Conservation (phyloP, 2,113 vertebrate genomes). For the Cyprinodon brontotheroides region DNA sequence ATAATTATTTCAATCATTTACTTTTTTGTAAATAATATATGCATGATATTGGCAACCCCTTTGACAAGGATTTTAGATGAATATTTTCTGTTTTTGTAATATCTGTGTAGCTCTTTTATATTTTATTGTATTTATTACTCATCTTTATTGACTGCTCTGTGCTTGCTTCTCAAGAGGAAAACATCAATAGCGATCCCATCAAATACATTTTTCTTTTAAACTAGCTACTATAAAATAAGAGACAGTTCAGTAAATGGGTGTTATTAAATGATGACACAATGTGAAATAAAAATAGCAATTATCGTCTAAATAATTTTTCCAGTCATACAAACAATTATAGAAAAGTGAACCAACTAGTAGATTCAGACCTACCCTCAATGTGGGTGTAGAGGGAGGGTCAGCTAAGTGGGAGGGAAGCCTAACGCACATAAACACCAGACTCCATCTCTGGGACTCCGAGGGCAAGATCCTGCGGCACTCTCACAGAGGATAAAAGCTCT, state of each 20-base stretch:
- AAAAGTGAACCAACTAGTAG: constrained; percentile 58
- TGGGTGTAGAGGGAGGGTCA: constrained; percentile 51
- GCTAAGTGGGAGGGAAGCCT: constrained; percentile 70
- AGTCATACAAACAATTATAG: constrained; percentile 30
- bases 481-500: constrained; percentile 82
- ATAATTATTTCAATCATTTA: not conserved
- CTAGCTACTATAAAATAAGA: not conserved
- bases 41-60: not conserved
- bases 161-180: not conserved
- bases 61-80: not conserved
- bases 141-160: not conserved
- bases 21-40: not conserved
- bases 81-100: not conserved
- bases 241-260: not conserved
- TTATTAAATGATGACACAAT: not conserved
- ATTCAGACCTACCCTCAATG: constrained; percentile 67
- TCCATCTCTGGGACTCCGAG: constrained; percentile 68
- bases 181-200: not conserved
- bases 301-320: constrained; percentile 17
- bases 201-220: not conserved
- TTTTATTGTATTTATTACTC: not conserved
- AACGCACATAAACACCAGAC: constrained; percentile 76
- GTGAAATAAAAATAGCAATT: constrained; percentile 7
- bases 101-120: not conserved
- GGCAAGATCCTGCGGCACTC: constrained; percentile 73